phyloP scores from a whole-genome alignment of 2,888 invertebrate species.

The Nomada flava region DNA sequence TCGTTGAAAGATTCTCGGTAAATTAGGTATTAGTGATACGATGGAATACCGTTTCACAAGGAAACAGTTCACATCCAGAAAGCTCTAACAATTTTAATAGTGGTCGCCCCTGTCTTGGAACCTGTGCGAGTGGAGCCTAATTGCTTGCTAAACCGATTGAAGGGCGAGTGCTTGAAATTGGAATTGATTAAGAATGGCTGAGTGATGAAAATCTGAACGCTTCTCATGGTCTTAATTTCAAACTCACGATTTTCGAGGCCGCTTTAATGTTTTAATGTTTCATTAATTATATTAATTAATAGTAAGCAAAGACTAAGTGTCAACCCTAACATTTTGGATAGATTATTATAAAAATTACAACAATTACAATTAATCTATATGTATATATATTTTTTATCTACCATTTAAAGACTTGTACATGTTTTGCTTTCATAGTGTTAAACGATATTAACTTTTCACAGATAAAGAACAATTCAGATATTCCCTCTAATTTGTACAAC shows the following conservation, averaged over 20 bases:
- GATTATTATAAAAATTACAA: too few species aligned
- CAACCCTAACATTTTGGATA: too few species aligned
- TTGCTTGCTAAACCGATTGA: slow-evolving; percentile 4
- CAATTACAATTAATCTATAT: too few species aligned
- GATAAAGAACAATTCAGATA: too few species aligned
- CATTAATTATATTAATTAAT: too few species aligned
- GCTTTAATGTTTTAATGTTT: background rate
- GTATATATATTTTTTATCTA: too few species aligned
- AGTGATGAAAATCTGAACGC: background rate
- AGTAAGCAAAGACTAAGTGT: too few species aligned
- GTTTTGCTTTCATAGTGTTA: too few species aligned
- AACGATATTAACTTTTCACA: too few species aligned
- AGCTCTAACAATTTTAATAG: background rate
- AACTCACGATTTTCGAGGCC: background rate
- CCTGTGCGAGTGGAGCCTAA: background rate
- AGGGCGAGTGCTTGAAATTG: too few species aligned
- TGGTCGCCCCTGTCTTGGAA: background rate
- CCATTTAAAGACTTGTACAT: too few species aligned
- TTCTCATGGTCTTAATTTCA: background rate
- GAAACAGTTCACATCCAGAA: background rate
- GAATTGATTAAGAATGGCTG: background rate
- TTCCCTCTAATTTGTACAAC: too few species aligned
- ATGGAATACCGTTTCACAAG: background rate
- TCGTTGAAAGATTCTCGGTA: background rate
- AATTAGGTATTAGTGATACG: background rate